Conservation (phyloP, 23 tunicate genomes). For the Trididemnum clinides region DNA sequence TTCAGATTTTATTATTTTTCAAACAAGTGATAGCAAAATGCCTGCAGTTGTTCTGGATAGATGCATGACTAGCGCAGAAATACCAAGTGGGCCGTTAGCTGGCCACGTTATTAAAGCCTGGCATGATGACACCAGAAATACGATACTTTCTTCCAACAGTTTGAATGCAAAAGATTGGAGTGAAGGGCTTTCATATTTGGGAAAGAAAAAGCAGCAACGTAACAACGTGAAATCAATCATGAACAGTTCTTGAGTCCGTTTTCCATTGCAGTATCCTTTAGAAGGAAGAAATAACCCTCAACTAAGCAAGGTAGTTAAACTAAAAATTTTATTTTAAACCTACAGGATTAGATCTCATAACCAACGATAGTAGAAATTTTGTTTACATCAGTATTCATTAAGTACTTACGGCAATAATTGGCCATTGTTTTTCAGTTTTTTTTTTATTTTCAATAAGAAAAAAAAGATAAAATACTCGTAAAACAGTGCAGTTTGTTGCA, state of each 20-base stretch:
- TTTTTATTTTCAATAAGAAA: no score
- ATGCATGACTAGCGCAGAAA: not conserved
- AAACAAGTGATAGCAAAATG: no score
- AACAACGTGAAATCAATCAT: slow-evolving; percentile 35
- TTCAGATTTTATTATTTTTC: no score
- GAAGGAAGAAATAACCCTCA: slow-evolving; percentile 91
- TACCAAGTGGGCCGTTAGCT: slow-evolving; percentile 78
- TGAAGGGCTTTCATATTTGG: slow-evolving; percentile 44
- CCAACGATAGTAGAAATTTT: no score
- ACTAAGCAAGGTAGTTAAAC: slow-evolving; percentile 59
- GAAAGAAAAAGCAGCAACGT: slow-evolving; percentile 21
- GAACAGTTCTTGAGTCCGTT: slow-evolving; percentile 45
- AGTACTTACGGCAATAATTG: no score
- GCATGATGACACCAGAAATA: slow-evolving; percentile 55
- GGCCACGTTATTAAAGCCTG: slow-evolving; percentile 64
- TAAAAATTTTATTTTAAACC: not conserved
- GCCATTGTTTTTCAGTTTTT: no score
- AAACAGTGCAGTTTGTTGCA: no score
- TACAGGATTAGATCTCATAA: no score
- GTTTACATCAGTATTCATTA: no score
- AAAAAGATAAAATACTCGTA: no score
- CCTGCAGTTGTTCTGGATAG: no score
- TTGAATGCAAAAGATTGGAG: slow-evolving; percentile 67
- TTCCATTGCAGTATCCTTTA: slow-evolving; percentile 72
- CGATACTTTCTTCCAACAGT: slow-evolving; percentile 76